These are phyloP conservation scores for Jaculus jaculus DNA, from an alignment of 2,113 vertebrate species.

Conservation along the genomic window DNA sequence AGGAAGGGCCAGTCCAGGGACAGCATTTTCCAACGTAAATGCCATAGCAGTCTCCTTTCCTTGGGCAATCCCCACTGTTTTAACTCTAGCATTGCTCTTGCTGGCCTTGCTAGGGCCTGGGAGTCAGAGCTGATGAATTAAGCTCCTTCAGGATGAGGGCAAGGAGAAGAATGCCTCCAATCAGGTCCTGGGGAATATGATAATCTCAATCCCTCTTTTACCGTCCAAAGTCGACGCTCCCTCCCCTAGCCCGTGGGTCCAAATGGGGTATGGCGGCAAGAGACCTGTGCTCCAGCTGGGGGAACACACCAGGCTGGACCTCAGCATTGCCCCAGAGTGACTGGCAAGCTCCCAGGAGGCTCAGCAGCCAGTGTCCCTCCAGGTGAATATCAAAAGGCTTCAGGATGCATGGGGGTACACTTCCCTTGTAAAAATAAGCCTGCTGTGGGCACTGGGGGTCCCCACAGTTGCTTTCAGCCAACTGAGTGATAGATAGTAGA, in stretches of 20 bases:
- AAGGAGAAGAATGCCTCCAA: not conserved
- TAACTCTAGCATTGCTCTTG: too few relatives aligned
- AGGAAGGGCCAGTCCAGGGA: too few relatives aligned
- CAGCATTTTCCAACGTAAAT: not conserved
- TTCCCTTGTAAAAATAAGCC: not conserved
- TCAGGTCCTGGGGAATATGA: not conserved
- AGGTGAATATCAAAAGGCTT: not conserved
- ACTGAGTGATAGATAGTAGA: too few relatives aligned
- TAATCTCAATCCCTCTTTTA: not conserved
- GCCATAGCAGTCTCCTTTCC: not conserved
- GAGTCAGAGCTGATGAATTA: too few relatives aligned
- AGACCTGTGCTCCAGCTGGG: not conserved
- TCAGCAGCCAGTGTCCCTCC: not conserved
- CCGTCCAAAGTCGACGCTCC: not conserved
- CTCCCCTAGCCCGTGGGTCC: fast-evolving
- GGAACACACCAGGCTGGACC: not conserved
- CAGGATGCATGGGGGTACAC: fast-evolving
- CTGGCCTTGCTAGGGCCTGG: too few relatives aligned
- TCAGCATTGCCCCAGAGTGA: not conserved
- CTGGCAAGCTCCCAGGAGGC: not conserved
- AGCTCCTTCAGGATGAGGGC: too few relatives aligned
- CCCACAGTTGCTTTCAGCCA: not conserved
- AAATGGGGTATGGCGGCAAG: not conserved
- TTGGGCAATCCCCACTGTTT: too few relatives aligned
- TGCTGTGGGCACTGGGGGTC: not conserved